Percentiles rank a stretch among this genome's conserved stretches.
Evolutionary conservation across 2,888 invertebrate species (phyloP).

Genomic region (Oxycera nigricornis): DNA sequence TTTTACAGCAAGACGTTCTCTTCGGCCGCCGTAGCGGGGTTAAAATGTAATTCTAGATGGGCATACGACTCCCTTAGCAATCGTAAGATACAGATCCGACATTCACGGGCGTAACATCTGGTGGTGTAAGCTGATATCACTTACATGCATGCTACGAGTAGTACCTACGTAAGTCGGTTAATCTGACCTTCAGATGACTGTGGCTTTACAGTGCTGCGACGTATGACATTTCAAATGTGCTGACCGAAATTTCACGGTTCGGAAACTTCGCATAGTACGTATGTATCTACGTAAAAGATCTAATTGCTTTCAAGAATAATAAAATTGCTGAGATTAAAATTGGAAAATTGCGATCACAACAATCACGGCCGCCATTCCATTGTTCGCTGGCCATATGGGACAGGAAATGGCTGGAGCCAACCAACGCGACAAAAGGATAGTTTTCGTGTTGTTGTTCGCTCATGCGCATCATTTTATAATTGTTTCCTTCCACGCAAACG

Average conservation of each 20-base stretch:
- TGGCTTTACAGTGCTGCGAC: neutral
- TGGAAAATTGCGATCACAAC: neutral
- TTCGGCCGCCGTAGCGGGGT: neutral
- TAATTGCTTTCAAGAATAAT: neutral
- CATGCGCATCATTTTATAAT: neutral
- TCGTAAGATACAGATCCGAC: too few relatives aligned
- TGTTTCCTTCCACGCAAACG: neutral
- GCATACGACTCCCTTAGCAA: neutral
- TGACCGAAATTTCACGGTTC: constrained; percentile 25
- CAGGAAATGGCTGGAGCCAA: constrained; percentile 5
- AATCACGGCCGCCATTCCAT: constrained; percentile 7
- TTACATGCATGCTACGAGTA: neutral
- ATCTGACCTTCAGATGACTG: neutral
- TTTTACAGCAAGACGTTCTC: neutral
- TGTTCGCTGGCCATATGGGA: neutral
- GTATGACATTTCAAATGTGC: neutral
- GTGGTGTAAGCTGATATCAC: neutral
- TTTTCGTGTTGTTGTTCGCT: constrained; percentile 5
- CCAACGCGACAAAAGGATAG: neutral
- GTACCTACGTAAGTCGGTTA: neutral
- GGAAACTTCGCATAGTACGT: neutral
- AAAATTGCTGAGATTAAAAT: neutral
- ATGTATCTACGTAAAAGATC: neutral
- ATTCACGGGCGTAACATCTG: neutral
- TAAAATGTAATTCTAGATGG: neutral